A percentile compares a stretch with the other conserved stretches of the same genome.
Evolutionary conservation across 2,797 vertebrate genomes (phyloP).

Genomic region (Epinephelus coioides): DNA sequence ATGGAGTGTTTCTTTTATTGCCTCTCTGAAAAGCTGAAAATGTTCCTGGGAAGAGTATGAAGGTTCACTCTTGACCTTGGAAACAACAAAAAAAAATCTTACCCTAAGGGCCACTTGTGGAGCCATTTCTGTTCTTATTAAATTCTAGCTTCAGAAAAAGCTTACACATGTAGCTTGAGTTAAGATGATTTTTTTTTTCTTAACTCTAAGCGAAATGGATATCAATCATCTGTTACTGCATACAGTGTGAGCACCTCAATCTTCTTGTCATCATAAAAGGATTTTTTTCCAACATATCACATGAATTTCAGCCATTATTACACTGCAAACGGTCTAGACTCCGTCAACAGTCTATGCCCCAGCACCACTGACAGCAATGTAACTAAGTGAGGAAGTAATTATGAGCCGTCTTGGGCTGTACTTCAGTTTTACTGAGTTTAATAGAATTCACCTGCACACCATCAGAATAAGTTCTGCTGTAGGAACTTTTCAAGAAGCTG

Average conservation of each 20-base stretch:
- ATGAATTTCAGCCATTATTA: background rate
- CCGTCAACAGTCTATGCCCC: background rate
- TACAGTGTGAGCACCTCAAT: conserved; percentile 12
- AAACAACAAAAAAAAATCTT: background rate
- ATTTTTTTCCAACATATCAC: background rate
- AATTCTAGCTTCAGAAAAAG: background rate
- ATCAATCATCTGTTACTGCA: background rate
- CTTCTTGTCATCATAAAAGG: background rate
- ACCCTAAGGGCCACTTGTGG: background rate
- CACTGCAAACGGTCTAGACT: background rate
- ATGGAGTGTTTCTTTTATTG: background rate
- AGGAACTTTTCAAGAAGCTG: background rate
- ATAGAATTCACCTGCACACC: conserved; percentile 5
- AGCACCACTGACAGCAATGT: background rate
- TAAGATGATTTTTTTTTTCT: conserved; percentile 11
- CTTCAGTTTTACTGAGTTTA: background rate
- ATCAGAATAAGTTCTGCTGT: background rate
- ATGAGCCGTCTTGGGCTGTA: conserved; percentile 17
- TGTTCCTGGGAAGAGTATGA: conserved; percentile 3
- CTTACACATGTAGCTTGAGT: background rate
- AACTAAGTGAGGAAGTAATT: background rate
- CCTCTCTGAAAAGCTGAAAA: conserved; percentile 17
- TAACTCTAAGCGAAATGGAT: background rate
- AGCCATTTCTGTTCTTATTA: conserved; percentile 10
- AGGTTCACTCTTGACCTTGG: conserved; percentile 11